Evolutionary conservation across 2,888 invertebrate genomes (phyloP).

Genomic region (Adelognathus sp.): DNA sequence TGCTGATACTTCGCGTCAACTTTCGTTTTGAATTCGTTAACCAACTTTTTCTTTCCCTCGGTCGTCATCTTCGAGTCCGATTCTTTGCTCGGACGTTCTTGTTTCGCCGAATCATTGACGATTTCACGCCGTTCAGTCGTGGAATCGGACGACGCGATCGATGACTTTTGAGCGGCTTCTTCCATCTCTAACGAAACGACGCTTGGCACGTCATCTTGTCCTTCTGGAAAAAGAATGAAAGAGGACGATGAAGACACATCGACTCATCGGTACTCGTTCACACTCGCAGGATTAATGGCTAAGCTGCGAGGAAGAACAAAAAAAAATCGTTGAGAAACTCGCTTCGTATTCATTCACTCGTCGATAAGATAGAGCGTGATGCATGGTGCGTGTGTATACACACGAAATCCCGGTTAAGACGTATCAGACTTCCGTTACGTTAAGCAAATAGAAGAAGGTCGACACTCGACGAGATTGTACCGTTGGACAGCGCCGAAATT

Average conservation of each 20-base stretch:
- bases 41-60: slow-evolving; percentile 73
- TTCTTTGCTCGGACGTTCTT: slow-evolving; percentile 59
- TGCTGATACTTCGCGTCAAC: slow-evolving; percentile 72
- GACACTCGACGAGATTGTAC: no score
- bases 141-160: slow-evolving; percentile 29
- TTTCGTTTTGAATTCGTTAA: slow-evolving; percentile 71
- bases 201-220: slow-evolving; percentile 60
- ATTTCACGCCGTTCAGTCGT: slow-evolving; percentile 48
- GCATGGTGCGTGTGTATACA: background rate
- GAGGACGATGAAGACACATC: slow-evolving; percentile 16
- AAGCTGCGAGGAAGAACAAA: background rate
- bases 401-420: background rate
- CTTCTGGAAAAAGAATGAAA: slow-evolving; percentile 49
- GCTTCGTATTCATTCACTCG: background rate
- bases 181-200: slow-evolving; percentile 64
- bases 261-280: background rate
- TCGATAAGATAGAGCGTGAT: background rate
- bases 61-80: slow-evolving; percentile 60
- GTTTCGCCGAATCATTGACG: slow-evolving; percentile 21
- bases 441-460: background rate
- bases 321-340: background rate
- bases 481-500: no score
- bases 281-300: background rate
- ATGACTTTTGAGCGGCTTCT: background rate
- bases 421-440: background rate